A percentile compares a stretch with the other conserved stretches of the same genome.
Conservation (phyloP, 2,113 vertebrate genomes). For the Rhynchomys soricoides region DNA sequence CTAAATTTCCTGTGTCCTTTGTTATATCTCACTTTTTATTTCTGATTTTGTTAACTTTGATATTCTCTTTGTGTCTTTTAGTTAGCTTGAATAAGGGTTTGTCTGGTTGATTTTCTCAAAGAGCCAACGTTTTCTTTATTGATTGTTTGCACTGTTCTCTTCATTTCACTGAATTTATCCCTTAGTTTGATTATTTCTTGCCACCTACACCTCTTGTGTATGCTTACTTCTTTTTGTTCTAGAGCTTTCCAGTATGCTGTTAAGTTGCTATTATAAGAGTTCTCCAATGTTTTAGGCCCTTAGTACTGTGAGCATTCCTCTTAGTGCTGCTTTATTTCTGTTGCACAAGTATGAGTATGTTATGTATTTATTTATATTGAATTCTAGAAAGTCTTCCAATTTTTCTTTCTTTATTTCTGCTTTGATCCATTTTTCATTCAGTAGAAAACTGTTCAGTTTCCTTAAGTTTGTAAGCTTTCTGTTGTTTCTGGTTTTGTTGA, state of each 20-base stretch:
- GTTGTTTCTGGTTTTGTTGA: neutral
- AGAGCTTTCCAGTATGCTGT: neutral
- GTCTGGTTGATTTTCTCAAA: neutral
- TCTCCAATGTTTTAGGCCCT: neutral
- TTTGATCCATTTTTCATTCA: neutral
- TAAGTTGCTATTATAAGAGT: neutral
- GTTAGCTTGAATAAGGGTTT: neutral
- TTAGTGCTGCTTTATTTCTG: neutral
- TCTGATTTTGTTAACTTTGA: neutral
- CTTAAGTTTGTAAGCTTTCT: neutral
- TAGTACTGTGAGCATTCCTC: neutral
- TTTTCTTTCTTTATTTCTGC: neutral
- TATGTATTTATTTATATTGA: neutral
- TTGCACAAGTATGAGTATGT: neutral
- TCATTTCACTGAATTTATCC: neutral
- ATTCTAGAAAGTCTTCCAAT: neutral
- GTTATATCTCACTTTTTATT: neutral
- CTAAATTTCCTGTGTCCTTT: neutral
- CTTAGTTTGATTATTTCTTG: neutral
- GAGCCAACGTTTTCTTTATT: neutral
- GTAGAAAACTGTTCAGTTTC: neutral
- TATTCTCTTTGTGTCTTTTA: neutral
- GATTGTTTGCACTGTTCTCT: neutral
- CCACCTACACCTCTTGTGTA: neutral
- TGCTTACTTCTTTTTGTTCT: neutral